Base-by-base conservation (phyloP, 2,113 vertebrate genomes). In the Tachycineta bicolor region DNA sequence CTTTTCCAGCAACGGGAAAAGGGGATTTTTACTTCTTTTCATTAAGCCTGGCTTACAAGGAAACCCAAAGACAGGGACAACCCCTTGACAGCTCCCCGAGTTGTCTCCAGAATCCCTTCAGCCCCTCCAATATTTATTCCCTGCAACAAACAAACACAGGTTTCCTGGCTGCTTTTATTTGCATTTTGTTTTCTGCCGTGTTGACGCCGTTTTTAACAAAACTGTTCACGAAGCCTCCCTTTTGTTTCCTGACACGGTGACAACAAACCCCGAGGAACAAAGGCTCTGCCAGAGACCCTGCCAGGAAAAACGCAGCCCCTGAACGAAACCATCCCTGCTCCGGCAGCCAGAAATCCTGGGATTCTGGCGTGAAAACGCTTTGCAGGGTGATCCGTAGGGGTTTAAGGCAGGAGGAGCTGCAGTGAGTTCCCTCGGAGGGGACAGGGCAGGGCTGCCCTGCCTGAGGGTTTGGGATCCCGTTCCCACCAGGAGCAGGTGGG, bases 101-200 rank as follows among this genome's bases (percentile, higher is more conserved):
- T 14, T 43, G 53, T 43, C 49, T 50, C 65, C 24, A 52, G 63
- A 14, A 91, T 33, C 44, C 18, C 34, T 79, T 53, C 10, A 89
- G 86, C 5, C 63, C 69, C 75, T 85, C 84, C 76, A 83, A 80
- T 63, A 65, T 95, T 96, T 87, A 83, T 73, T 58, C 43, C 50
- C 29, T 34, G 44, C 55, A 49, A 84, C 47, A 93, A 65, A 46
- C 71, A 86, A 67, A 49, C 49, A 73, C 53, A 69, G 58, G 9
- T 65, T 87, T 82, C 37, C 53, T 34, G n/a, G 13, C 56, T 79
- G 76, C 13, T 65, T 91, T 62, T 53, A 33, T 91, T 71, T 68
- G 65, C 33, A 5, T 85, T 41, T 58, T 34, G 9, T 19, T 49
- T 81, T 62, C 33, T 39, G 31, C 43, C 21, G 21, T 4, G 11